Evolutionary conservation across 2,888 invertebrate genomes (phyloP).

Genomic region (Caenorhabditis doughertyi): DNA sequence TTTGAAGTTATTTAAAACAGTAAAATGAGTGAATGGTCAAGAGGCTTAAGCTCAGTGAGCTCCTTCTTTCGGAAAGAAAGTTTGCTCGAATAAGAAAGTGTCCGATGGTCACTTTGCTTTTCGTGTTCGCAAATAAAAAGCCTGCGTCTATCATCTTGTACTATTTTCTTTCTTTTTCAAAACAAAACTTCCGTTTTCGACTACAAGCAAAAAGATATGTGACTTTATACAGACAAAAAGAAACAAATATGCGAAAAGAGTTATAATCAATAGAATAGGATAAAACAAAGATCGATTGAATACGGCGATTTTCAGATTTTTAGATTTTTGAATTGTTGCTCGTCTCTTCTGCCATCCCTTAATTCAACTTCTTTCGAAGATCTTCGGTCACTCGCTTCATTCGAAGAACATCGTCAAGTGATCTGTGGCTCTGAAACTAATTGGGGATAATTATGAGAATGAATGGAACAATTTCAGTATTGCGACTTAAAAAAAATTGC

Average conservation of each 20-base stretch:
- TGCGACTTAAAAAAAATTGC: too few relatives aligned
- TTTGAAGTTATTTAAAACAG: neutral
- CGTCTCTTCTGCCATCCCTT: too few relatives aligned
- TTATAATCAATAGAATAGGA: neutral
- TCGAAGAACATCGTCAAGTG: slow-evolving; percentile 3
- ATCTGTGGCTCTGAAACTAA: slow-evolving; percentile 24
- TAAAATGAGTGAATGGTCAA: neutral
- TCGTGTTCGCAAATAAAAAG: slow-evolving; percentile 54
- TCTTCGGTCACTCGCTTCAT: too few relatives aligned
- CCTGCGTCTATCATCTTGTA: slow-evolving; percentile 23
- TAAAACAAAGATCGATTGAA: neutral
- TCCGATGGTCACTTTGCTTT: slow-evolving; percentile 57
- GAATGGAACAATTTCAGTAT: too few relatives aligned
- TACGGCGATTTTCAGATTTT: neutral
- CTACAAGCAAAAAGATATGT: neutral
- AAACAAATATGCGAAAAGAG: neutral
- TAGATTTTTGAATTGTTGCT: too few relatives aligned
- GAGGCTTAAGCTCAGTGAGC: slow-evolving; percentile 28
- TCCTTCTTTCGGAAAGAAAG: neutral
- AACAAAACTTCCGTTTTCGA: slow-evolving; percentile 47
- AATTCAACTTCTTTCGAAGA: too few relatives aligned
- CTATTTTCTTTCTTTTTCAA: slow-evolving; percentile 10
- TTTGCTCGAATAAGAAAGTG: slow-evolving; percentile 38
- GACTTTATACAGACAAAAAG: slow-evolving; percentile 16
- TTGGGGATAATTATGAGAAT: neutral